Evolutionary conservation across 1,140 invertebrate genomes (phyloP).

Genomic region (Drosophila guanche): DNA sequence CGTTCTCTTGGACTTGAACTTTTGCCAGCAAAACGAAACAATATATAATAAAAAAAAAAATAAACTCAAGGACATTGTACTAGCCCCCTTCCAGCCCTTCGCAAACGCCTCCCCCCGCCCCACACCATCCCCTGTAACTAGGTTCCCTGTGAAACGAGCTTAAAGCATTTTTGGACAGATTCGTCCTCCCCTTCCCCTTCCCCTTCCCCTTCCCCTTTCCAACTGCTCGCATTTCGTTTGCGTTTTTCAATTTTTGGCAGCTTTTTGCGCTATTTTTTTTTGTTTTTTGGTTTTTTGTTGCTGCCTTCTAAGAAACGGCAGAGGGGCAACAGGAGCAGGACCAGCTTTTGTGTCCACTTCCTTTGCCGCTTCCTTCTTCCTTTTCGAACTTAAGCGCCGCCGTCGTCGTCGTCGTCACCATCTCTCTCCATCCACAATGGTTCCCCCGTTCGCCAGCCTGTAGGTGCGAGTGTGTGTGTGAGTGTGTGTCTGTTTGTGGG

Average conservation of each 20-base stretch:
- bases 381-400: constrained; percentile 68
- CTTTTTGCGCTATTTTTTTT: constrained; percentile 44
- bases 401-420: constrained; percentile 44
- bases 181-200: background rate
- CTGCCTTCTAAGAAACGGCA: constrained; percentile 35
- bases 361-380: constrained; percentile 75
- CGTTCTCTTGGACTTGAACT: constrained; percentile 30
- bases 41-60: too few relatives aligned
- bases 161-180: constrained; percentile 16
- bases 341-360: constrained; percentile 54
- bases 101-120: background rate
- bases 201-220: too few relatives aligned
- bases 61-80: constrained; percentile 22
- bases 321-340: constrained; percentile 10
- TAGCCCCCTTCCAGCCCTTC: background rate
- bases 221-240: constrained; percentile 35
- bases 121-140: constrained; percentile 8
- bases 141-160: constrained; percentile 34
- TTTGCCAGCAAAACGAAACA: constrained; percentile 1
- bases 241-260: constrained; percentile 45
- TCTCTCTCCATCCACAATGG: constrained; percentile 4
- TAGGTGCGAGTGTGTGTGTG: constrained; percentile 1
- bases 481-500: constrained; percentile 17
- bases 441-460: constrained; percentile 10
- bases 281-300: constrained; percentile 7